These are phyloP conservation scores for Drosophila melanica DNA, from an alignment of 1,140 invertebrate species.

Conservation along the genomic window DNA sequence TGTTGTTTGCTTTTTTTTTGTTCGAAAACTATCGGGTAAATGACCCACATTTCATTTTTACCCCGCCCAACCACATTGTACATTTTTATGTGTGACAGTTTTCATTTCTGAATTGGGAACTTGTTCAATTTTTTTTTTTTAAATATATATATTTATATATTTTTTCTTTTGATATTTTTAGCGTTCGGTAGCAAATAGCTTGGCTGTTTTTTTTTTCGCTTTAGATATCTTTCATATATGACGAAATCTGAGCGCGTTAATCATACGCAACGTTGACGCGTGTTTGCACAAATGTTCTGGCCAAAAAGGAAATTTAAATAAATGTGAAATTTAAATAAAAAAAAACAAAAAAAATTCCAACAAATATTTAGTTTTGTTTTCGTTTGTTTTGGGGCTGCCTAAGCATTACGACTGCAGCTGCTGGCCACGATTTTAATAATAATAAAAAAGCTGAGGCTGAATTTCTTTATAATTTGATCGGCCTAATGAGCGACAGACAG, in stretches of 20 bases:
- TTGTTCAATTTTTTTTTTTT: slow-evolving; percentile 31
- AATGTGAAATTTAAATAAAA: slow-evolving; percentile 27
- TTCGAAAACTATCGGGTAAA: slow-evolving; percentile 45
- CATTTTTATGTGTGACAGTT: slow-evolving; percentile 57
- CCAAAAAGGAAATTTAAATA: slow-evolving; percentile 1
- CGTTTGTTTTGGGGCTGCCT: slow-evolving; percentile 33
- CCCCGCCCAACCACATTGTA: slow-evolving; percentile 1
- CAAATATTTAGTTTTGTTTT: slow-evolving; percentile 54
- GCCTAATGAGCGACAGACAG: slow-evolving; percentile 63
- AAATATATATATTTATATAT: slow-evolving; percentile 5
- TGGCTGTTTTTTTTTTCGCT: not conserved
- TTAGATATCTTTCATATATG: slow-evolving; percentile 16
- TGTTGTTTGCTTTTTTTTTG: slow-evolving; percentile 16
- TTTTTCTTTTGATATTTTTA: slow-evolving; percentile 30
- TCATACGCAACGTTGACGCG: slow-evolving; percentile 59
- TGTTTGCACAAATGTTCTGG: slow-evolving; percentile 68
- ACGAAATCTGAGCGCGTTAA: slow-evolving; percentile 47
- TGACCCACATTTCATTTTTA: slow-evolving; percentile 59
- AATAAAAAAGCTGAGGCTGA: slow-evolving; percentile 48
- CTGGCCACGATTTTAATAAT: slow-evolving; percentile 56
- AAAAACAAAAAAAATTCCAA: slow-evolving; percentile 22
- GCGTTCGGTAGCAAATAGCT: slow-evolving; percentile 20
- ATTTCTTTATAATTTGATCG: slow-evolving; percentile 58
- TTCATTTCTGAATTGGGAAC: slow-evolving; percentile 58
- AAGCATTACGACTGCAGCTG: slow-evolving; percentile 42